Percentiles rank a stretch among this genome's conserved stretches.
Conservation (phyloP, 1,140 invertebrate genomes). For the Chironomus tepperi region DNA sequence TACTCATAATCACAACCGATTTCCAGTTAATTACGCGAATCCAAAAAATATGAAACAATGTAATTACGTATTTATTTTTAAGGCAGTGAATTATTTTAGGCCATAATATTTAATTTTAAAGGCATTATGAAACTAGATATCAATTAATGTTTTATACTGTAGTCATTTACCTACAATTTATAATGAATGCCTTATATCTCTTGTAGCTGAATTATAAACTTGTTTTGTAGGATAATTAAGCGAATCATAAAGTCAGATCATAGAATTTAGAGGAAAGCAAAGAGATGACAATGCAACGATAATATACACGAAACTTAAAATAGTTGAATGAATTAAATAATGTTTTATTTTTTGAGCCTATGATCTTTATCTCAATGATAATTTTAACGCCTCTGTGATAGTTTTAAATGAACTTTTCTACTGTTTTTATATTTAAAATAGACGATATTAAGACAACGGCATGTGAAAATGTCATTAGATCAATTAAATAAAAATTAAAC, state of each 20-base stretch:
- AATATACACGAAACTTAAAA: neutral
- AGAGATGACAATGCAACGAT: neutral
- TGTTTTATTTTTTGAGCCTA: too few species aligned
- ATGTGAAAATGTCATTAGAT: slow-evolving; percentile 9
- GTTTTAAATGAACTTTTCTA: neutral
- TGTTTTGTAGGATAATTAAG: neutral
- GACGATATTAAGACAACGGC: neutral
- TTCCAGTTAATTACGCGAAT: slow-evolving; percentile 8
- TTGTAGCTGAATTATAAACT: neutral
- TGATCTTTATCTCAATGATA: slow-evolving; percentile 2
- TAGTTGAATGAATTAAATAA: slow-evolving; percentile 8
- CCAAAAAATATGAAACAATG: neutral
- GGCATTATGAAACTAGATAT: neutral
- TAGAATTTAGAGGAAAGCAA: neutral
- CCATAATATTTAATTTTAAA: slow-evolving; percentile 10
- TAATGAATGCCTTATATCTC: neutral
- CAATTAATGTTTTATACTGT: slow-evolving; percentile 8
- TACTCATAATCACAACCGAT: neutral
- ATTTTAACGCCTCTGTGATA: slow-evolving; percentile 12
- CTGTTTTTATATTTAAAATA: neutral
- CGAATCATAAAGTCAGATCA: slow-evolving; percentile 12
- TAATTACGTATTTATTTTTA: neutral
- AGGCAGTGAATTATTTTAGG: neutral
- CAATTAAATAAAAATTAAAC: slow-evolving; percentile 15
- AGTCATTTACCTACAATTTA: neutral